A percentile compares a stretch with the other conserved stretches of the same genome.
phyloP scores from a whole-genome alignment of 2,888 invertebrate species.

The Darwinula stevensoni region DNA sequence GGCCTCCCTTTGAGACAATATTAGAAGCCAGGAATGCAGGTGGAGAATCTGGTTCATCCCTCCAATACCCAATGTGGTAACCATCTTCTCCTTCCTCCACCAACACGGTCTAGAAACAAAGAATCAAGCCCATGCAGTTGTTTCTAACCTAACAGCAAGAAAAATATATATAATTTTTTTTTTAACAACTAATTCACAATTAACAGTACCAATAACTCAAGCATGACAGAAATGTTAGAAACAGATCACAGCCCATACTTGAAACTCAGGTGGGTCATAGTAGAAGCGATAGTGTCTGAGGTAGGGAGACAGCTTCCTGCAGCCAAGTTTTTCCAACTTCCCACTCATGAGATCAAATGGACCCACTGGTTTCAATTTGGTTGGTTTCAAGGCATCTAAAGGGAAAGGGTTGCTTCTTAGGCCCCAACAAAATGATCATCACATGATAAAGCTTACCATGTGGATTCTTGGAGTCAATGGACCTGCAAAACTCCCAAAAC shows the following conservation, averaged over 20 bases:
- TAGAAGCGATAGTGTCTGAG: slow-evolving; percentile 65
- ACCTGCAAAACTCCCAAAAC: slow-evolving; percentile 50
- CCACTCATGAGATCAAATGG: slow-evolving; percentile 47
- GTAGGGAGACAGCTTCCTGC: slow-evolving; percentile 18
- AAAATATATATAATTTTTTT: too few species aligned
- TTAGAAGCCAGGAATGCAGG: slow-evolving; percentile 51
- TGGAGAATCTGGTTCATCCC: slow-evolving; percentile 41
- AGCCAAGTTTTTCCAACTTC: slow-evolving; percentile 17
- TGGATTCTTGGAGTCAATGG: too few species aligned
- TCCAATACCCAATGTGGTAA: slow-evolving; percentile 64
- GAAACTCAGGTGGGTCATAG: slow-evolving; percentile 82
- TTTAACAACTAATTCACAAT: slow-evolving; percentile 1
- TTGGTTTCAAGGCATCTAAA: slow-evolving; percentile 28
- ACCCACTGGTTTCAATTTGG: slow-evolving; percentile 45
- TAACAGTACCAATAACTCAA: not conserved
- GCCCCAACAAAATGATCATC: too few species aligned
- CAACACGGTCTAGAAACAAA: slow-evolving; percentile 28
- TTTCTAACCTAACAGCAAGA: too few species aligned
- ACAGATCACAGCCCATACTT: slow-evolving; percentile 21
- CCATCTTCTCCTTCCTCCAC: slow-evolving; percentile 34
- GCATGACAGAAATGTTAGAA: not conserved
- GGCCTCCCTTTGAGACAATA: slow-evolving; percentile 31
- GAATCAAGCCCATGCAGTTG: too few species aligned
- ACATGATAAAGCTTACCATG: too few species aligned
- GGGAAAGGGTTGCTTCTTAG: too few species aligned